These are phyloP conservation scores for Cyanocitta stelleri DNA, from an alignment of 2,113 vertebrate genomes.

Conservation along the genomic window DNA sequence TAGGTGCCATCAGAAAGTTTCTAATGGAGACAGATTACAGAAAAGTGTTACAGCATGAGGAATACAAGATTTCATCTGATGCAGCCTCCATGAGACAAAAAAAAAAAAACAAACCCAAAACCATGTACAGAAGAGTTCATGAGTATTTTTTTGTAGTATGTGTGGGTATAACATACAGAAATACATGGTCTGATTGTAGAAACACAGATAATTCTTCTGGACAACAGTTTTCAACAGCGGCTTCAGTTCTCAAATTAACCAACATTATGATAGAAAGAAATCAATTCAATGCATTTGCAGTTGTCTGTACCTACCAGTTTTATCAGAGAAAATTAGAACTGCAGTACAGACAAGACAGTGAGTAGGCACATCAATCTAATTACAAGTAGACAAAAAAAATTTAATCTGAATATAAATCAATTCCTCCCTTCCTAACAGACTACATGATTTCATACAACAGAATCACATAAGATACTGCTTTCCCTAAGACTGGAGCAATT, in stretches of 20 bases:
- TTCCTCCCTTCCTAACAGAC: neutral
- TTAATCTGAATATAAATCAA: neutral
- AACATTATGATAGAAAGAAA: neutral
- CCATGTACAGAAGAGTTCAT: neutral
- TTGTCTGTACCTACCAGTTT: neutral
- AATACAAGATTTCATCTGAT: neutral
- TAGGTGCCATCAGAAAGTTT: slow-evolving; percentile 68
- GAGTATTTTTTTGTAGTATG: neutral
- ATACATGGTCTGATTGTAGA: neutral
- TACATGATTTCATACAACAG: neutral
- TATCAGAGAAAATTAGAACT: neutral
- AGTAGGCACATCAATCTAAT: neutral
- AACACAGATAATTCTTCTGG: neutral
- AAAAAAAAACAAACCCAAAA: neutral
- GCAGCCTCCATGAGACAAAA: neutral
- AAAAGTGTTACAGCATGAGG: slow-evolving; percentile 71
- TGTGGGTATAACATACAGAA: neutral
- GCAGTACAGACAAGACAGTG: neutral
- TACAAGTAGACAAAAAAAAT: neutral
- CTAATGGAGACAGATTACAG: slow-evolving; percentile 63
- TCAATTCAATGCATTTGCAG: neutral
- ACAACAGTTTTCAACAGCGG: neutral
- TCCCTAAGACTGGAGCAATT: neutral
- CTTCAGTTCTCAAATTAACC: neutral
- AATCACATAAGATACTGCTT: neutral